Evolutionary conservation across 2,113 vertebrate species (phyloP), one percentile per base, ranked within the genome.

Genomic region (Microtus montanus): DNA sequence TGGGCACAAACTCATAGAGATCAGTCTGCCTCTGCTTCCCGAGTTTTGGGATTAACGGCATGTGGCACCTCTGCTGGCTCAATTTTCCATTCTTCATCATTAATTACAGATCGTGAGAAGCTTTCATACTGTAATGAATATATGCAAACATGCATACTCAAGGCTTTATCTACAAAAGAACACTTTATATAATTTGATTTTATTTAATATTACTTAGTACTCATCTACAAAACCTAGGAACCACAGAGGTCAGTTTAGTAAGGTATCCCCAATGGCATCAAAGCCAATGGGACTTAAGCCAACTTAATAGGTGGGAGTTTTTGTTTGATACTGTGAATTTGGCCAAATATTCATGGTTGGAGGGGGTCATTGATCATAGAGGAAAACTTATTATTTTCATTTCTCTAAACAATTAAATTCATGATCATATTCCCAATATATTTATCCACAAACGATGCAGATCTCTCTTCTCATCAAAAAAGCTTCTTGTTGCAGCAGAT

Each of bases 41-140:
- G 3, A 52, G 14, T 52, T 52, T 3, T 52, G 52, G 52, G 52
- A 52, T 52, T 52, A 52, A 52, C 15, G 52, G 13, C 52, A 15
- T 52, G 52, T 15, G 13, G 3, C 52, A 52, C 14, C 52, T 3
- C 13, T 3, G 0, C 52, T 0, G 13, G 52, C 52, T 52, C 11
- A 52, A 52, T 52, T 52, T 52, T 52, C 30, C 41, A 41, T 44
- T 54, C 41, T 70, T 4, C 86, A 38, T 78, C 70, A 1, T 70
- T 70, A 88, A 44, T 44, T 44, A 63, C 87, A 75, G 58, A 70
- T 7, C 47, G 20, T 61, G 5, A 26, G 30, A 89, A 52, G 1
- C 2, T 73, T 26, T 35, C 7, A 83, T 24, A 61, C 30, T 41
- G 11, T 30, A 79, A 44, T 38, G 63, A 1, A 47, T 11, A 24